Evolutionary conservation across 1,140 invertebrate genomes (phyloP).

Genomic region (Tetragnatha versicolor): DNA sequence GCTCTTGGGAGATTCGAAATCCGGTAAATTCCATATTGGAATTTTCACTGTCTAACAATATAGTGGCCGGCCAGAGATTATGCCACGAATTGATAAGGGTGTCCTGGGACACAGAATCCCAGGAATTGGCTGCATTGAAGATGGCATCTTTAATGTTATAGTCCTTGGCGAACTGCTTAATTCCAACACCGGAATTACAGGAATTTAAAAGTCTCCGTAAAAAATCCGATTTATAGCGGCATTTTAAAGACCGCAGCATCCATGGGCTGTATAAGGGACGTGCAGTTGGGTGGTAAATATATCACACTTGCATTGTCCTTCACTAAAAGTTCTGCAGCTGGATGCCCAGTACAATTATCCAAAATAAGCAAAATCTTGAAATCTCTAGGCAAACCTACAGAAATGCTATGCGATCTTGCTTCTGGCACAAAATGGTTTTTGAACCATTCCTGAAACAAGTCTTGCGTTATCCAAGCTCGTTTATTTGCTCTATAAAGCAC

Average conservation of each 20-base stretch:
- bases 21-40: neutral
- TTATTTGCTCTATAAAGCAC: neutral
- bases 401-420: constrained; percentile 11
- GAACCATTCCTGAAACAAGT: constrained; percentile 13
- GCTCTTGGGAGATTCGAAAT: neutral
- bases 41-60: too few species aligned
- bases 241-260: neutral
- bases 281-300: neutral
- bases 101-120: too few species aligned
- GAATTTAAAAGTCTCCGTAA: neutral
- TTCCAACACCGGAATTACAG: neutral
- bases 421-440: constrained; percentile 26
- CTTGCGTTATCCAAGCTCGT: neutral
- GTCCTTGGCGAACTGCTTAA: neutral
- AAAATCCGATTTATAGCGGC: too few species aligned
- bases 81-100: constrained; percentile 2
- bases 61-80: neutral
- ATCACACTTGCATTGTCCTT: neutral
- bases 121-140: too few species aligned
- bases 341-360: too few species aligned
- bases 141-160: neutral
- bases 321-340: neutral
- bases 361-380: constrained; percentile 34
- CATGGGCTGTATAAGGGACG: neutral
- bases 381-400: constrained; percentile 4